Evolutionary conservation across 2,888 invertebrate genomes (phyloP).

Genomic region (Mesodorylaimus sp.): DNA sequence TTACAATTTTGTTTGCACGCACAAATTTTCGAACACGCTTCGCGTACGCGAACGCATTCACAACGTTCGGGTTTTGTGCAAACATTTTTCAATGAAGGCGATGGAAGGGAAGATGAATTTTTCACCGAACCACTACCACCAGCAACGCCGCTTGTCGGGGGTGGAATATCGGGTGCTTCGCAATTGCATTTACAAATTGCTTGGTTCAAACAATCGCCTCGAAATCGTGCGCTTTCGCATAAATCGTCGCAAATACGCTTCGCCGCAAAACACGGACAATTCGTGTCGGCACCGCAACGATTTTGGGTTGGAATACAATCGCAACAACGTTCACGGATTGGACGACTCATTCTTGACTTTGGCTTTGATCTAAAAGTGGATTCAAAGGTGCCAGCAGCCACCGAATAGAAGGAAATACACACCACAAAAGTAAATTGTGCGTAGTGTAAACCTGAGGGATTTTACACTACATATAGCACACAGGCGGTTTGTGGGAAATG

Average conservation of each 20-base stretch:
- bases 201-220: slow-evolving; percentile 29
- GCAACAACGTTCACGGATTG: slow-evolving; percentile 19
- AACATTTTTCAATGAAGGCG: slow-evolving; percentile 18
- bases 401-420: no score
- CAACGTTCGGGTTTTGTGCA: slow-evolving; percentile 26
- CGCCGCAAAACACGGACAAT: slow-evolving; percentile 27
- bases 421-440: no score
- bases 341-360: background rate
- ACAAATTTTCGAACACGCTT: slow-evolving; percentile 26
- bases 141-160: no score
- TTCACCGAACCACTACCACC: background rate
- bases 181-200: slow-evolving; percentile 30
- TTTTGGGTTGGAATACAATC: slow-evolving; percentile 27
- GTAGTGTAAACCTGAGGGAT: no score
- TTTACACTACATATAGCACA: no score
- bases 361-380: no score
- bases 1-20: slow-evolving; percentile 29
- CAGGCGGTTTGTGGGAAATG: no score
- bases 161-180: no score
- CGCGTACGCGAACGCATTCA: slow-evolving; percentile 29
- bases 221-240: slow-evolving; percentile 27
- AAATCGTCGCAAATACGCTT: slow-evolving; percentile 29
- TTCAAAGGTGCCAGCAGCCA: no score
- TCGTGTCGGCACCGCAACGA: slow-evolving; percentile 23
- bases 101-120: no score